Base-by-base conservation (phyloP, 2,113 vertebrate species). In the Elephantulus edwardii region DNA sequence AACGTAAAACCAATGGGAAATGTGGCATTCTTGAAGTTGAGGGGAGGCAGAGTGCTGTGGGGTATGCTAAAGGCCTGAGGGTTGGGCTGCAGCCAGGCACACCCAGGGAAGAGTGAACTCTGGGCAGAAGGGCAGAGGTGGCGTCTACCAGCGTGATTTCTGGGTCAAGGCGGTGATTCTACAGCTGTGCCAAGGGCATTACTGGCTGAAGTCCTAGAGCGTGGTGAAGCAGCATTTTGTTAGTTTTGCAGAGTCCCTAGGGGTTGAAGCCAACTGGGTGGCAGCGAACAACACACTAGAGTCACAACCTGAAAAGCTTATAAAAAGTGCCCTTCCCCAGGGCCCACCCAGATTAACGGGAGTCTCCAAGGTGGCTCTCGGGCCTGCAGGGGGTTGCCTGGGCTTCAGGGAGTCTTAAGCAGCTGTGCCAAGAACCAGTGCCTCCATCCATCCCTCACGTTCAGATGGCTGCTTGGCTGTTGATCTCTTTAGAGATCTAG, bases 401-500 rank as follows among this genome's bases (percentile, higher is more conserved):
- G 64, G 52, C 66, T 88, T 80, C 12, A 50, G 28, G 56, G 66
- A 30, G 44, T 33, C 42, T 33, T 38, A 44, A 12, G 35, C 56
- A 62, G 74, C 4, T 60, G 20, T 30, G 13, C 26, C 33, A 44
- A 91, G 17, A 86, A 91, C 58, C 70, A 26, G 17, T 38, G 71
- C 24, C 64, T 11, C 7, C 19, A 6, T 6, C 84, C 11, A 40
- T 9, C 3, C 42, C 44, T 50, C 70, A 33, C 30, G 19, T 26
- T 52, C 17, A n/a, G 50, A 71, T n/a, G 56, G 19, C 75, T 52
- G 74, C 40, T 89, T 79, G 13, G 2, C 75, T 80, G 89, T 54
- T 68, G 6, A 64, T 90, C 38, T 40, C 52, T 96, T 87, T 54
- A 72, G 58, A 76, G 68, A 91, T 91, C 48, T 86, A 80, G 11